Evolutionary conservation across 2,113 vertebrate genomes (phyloP).

Genomic region (Neodon shergylaensis): DNA sequence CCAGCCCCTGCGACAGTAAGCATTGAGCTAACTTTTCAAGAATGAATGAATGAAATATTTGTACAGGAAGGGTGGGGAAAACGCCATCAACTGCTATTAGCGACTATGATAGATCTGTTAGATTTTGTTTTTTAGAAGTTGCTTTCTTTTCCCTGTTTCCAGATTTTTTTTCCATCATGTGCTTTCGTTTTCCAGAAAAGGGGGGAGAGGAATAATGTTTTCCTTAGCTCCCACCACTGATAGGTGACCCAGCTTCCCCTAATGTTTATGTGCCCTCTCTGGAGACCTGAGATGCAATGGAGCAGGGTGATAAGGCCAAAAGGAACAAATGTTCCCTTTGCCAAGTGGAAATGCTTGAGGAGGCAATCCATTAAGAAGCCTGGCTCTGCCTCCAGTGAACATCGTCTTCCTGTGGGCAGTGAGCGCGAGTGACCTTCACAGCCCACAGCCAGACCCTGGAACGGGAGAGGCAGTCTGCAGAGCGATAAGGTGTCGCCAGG

Average conservation of each 20-base stretch:
- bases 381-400: not conserved
- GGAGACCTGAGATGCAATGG: slow-evolving; percentile 17
- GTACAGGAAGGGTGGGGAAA: not conserved
- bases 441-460: not conserved
- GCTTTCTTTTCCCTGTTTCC: slow-evolving; percentile 2
- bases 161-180: slow-evolving; percentile 57
- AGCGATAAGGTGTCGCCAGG: not conserved
- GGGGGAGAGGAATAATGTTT: not conserved
- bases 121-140: slow-evolving; percentile 3
- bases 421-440: not conserved
- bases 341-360: not conserved
- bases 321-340: not conserved
- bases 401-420: not conserved
- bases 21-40: not conserved
- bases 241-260: slow-evolving; percentile 31
- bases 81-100: not conserved
- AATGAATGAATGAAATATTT: not conserved
- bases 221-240: slow-evolving; percentile 18
- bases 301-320: slow-evolving; percentile 12
- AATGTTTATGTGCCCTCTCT: not conserved
- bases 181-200: slow-evolving; percentile 43
- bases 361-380: slow-evolving; percentile 16
- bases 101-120: not conserved
- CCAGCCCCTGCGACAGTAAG: not conserved
- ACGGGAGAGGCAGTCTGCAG: not conserved